Conservation (phyloP, 2,888 invertebrate genomes). For the Cheilosia grossa region DNA sequence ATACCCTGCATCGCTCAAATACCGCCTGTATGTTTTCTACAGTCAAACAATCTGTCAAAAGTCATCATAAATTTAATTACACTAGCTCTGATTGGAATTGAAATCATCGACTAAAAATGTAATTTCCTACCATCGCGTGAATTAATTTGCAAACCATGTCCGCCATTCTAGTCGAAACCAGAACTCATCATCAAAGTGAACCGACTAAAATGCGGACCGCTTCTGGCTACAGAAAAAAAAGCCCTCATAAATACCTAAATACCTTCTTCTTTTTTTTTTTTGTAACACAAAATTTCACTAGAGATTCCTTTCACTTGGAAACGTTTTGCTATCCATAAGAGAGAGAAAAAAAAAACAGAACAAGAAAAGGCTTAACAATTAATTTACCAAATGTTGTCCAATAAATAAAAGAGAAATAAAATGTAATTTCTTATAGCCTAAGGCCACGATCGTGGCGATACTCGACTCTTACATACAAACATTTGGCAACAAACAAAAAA, state of each 20-base stretch:
- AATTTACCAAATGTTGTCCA: constrained; percentile 29
- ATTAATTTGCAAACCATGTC: neutral
- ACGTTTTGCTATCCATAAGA: constrained; percentile 9
- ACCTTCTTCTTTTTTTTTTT: neutral
- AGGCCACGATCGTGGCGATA: constrained; percentile 36
- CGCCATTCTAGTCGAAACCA: neutral
- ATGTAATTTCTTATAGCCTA: constrained; percentile 35
- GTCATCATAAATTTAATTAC: too few species aligned
- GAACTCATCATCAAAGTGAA: neutral
- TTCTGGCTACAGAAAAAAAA: neutral
- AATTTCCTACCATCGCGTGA: neutral
- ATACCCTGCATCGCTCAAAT: too few species aligned
- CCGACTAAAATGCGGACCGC: neutral
- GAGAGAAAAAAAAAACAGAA: neutral
- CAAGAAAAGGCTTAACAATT: constrained; percentile 5
- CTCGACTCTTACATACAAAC: constrained; percentile 33
- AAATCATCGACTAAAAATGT: too few species aligned
- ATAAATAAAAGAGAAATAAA: constrained; percentile 35
- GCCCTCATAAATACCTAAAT: neutral
- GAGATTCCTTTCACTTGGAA: constrained; percentile 27
- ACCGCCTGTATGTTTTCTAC: too few species aligned
- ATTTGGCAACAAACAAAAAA: constrained; percentile 15
- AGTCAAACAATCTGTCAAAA: too few species aligned
- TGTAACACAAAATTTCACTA: constrained; percentile 33
- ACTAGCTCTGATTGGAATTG: too few species aligned